phyloP scores from a whole-genome alignment of 35 echinoderm and acorn worm genomes.

The Ophioderma brevispina region DNA sequence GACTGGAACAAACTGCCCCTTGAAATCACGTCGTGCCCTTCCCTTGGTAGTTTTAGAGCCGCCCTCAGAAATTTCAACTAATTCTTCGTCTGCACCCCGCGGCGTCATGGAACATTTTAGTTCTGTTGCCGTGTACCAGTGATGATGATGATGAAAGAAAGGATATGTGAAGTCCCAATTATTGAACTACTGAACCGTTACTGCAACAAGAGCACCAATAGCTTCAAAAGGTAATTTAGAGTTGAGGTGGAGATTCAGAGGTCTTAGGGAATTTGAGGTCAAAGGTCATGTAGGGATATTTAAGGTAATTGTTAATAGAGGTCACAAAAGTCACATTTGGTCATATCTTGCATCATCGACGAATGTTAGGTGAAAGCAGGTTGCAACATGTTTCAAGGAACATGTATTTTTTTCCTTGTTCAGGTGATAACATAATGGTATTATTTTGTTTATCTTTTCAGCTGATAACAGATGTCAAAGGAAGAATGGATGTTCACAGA shows the following conservation, averaged over 20 bases:
- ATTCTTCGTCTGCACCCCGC: too few species aligned
- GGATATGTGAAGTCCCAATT: too few species aligned
- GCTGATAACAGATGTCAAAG: background rate
- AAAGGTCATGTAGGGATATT: background rate
- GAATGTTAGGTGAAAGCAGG: background rate
- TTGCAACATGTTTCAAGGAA: background rate
- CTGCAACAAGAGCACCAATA: background rate
- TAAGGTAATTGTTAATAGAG: background rate
- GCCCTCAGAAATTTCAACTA: too few species aligned
- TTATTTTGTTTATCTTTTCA: conserved; percentile 3
- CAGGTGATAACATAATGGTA: background rate
- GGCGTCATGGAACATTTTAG: too few species aligned
- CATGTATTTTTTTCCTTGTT: background rate
- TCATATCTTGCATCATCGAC: background rate
- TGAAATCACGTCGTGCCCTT: too few species aligned
- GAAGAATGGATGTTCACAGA: background rate
- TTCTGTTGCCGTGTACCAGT: too few species aligned
- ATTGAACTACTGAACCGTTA: background rate
- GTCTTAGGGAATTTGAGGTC: too few species aligned
- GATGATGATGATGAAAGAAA: too few species aligned
- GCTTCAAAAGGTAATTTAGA: background rate
- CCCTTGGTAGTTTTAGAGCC: too few species aligned
- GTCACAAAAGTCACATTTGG: background rate
- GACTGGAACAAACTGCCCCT: too few species aligned
- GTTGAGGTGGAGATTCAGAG: too few species aligned